These are phyloP conservation scores for Ploceus nigricollis DNA, from an alignment of 2,113 vertebrate genomes.

Conservation along the genomic window DNA sequence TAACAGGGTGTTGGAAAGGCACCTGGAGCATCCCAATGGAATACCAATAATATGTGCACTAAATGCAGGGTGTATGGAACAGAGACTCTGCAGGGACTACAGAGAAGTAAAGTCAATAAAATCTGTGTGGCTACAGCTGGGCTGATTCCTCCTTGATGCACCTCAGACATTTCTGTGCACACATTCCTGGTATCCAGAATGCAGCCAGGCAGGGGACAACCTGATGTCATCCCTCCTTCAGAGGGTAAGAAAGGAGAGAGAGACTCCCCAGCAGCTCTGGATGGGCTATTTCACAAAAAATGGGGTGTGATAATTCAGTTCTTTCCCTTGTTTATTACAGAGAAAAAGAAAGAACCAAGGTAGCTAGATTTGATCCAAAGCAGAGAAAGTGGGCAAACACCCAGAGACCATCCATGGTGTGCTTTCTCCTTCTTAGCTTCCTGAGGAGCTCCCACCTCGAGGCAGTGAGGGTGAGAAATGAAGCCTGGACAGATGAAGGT, in stretches of 20 bases:
- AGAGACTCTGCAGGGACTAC: neutral
- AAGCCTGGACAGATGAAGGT: neutral
- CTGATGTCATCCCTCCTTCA: neutral
- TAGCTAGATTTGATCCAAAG: neutral
- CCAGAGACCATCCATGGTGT: neutral
- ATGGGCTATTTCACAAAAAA: neutral
- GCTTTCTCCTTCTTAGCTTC: neutral
- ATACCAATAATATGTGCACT: neutral
- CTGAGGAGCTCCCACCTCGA: rapidly evolving
- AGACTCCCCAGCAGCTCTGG: neutral
- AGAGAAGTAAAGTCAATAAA: neutral
- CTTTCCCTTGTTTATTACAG: neutral
- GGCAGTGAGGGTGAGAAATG: neutral
- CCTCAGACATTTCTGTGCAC: neutral
- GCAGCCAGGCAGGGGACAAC: neutral
- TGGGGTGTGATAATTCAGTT: neutral
- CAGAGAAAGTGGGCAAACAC: neutral
- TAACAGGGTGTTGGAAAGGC: neutral
- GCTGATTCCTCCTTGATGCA: neutral
- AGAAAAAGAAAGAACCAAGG: neutral
- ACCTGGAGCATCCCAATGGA: neutral
- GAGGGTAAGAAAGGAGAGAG: neutral
- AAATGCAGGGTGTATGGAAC: neutral
- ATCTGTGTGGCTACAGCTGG: neutral
- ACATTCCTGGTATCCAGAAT: neutral